Evolutionary conservation across 2,113 vertebrate species (phyloP), one percentile per base, ranked within the genome.

Genomic region (Tinamus guttatus): DNA sequence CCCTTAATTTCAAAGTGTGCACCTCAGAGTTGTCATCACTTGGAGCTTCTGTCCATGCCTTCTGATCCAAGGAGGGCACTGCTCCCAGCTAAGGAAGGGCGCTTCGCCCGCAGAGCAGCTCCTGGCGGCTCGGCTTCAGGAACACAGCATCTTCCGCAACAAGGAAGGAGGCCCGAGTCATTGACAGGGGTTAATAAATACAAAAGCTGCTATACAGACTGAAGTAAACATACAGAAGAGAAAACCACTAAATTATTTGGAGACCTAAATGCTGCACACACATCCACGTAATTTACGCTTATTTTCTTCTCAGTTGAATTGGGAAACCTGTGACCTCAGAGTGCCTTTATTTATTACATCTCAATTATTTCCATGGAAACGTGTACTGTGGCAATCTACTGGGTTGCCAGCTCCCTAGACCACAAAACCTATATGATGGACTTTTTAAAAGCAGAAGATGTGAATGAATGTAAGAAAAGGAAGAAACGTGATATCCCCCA

Each of bases 311-410:
- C 92, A 69, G 96, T 45, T 97, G 95, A 98, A 97, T 95, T 97
- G 93, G 96, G 96, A 97, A 97, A 97, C 96, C 97, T 98, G 96
- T 98, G 98, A 98, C 98, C 97, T 98, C 95, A 96, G 96, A 97
- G 96, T 58, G 95, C 96, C 94, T 97, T 97, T 98, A 97, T 98
- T 98, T 98, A 98, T 98, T 98, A 97, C 96, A 97, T 97, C 97
- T 98, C 98, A 98, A 97, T 98, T 98, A 98, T 98, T 98, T 98
- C 98, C 98, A 98, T 98, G 98, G 98, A 98, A 98, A 98, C 98
- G 14, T 87, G 63, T 87, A 93, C 94, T 88, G 85, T 95, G 90
- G 95, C 71, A 87, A 97, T 95, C 96, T 93, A 94, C 89, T 81
- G 78, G 52, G 82, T 64, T 97, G 90, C 97, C 93, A 94, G 92